Conservation (phyloP, 2,888 invertebrate genomes). For the Gymnoscelis rufifasciata region DNA sequence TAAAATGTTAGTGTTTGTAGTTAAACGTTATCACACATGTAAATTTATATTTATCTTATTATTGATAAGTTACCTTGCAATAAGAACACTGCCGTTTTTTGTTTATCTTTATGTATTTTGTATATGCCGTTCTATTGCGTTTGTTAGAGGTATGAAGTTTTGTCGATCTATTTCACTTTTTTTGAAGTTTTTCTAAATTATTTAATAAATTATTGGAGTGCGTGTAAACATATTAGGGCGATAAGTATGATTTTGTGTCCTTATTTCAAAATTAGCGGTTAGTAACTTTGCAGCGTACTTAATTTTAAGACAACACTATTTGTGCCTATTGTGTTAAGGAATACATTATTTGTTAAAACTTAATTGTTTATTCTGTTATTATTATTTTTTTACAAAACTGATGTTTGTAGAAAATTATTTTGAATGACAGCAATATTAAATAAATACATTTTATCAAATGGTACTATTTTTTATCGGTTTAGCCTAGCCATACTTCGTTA, state of each 20-base stretch:
- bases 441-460: neutral
- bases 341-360: neutral
- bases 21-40: no score
- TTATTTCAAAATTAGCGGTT: neutral
- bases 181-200: no score
- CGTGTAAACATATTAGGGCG: no score
- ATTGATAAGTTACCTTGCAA: slow-evolving; percentile 4
- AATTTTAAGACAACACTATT: slow-evolving; percentile 17
- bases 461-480: neutral
- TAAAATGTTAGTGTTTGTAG: slow-evolving; percentile 1
- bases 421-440: neutral
- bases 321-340: slow-evolving; percentile 18
- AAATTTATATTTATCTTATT: no score
- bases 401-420: neutral
- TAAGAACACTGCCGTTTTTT: slow-evolving; percentile 11
- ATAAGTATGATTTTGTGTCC: neutral
- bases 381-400: neutral
- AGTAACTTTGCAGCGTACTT: slow-evolving; percentile 18
- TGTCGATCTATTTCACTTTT: no score
- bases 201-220: no score
- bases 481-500: neutral
- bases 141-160: no score
- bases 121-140: no score
- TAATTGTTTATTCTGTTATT: slow-evolving; percentile 4
- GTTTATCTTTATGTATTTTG: no score